Base-by-base conservation (phyloP, 2,113 vertebrate species). In the Sinocyclocheilus rhinocerous region DNA sequence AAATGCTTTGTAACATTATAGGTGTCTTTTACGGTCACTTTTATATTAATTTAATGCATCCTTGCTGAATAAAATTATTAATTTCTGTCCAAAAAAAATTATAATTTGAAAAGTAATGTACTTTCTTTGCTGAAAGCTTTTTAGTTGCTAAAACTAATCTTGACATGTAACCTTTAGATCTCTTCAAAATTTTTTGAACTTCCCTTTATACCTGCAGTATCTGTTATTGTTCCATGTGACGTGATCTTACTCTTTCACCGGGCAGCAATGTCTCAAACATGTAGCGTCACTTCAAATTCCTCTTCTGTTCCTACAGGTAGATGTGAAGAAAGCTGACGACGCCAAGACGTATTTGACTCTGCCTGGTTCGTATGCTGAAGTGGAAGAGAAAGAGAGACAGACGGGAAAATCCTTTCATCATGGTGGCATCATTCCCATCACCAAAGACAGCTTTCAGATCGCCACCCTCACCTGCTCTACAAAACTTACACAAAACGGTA, bases 401-500 rank as follows among this genome's bases (percentile, higher is more conserved):
- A 92, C 91, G 0, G 95, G 96, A 88, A 97, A 94, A 85, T 94
- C 85, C 24, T 93, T 95, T 61, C 94, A 95, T 85, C 92, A 95
- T 39, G 90, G 93, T 1, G 65, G 92, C 79, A 91, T 61, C 81
- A 94, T 97, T 65, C 91, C 90, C 0, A 94, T 95, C 57, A 98
- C 96, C 0, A 99, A 98, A 87, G 98, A 99, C 93, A 98, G 95
- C 83, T 99, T 99, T 92, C 97, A 98, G 94, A 96, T 99, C 0
- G 91, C 95, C 88, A 97, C 96, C 0, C 94, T 98, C 86, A 98
- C 98, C 90, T 99, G 98, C 89, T 99, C 98, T 86, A 99, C 98
- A 26, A 99, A 99, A 24, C 96, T 99, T 67, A 99, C 98, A 13
- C 98, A 99, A 92, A 99, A 99, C 0, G 98, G 98, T 99, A 80